Evolutionary conservation across 1,140 invertebrate species (phyloP), one percentile per base, ranked within the genome.

Genomic region (Capitella teleta): DNA sequence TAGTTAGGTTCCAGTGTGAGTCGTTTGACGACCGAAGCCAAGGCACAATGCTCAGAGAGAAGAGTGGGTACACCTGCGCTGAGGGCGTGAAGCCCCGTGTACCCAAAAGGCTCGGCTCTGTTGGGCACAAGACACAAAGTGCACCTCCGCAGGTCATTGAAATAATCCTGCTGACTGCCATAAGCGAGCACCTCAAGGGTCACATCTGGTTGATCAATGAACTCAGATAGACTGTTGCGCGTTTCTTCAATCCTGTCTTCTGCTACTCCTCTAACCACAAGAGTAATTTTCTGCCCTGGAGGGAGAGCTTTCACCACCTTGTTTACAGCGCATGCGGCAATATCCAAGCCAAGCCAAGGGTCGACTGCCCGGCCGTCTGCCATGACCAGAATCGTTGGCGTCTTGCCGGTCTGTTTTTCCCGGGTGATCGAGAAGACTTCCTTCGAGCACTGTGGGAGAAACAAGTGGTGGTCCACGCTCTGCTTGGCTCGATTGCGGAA

Each of bases 61-160:
- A 52, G 41, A 25, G 41, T 37, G 3, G 50, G 50, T 21, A 52
- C 46, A 4, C 50, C 50, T 4, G 50, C 42, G 50, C 50, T 46
- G 28, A 52, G 23, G 12, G 41, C 32, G 5, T 23, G 42, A 3
- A 45, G 50, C 16, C 41, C 50, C 19, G 19, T 21, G 42, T 28
- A 47, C 3, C 50, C 50, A 25, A 46, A 52, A 10, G 50, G 30
- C 42, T 52, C 50, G 42, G 25, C 28, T 19, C 50, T 28, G 12
- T 21, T 24, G 12, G 50, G 50, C 24, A 36, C 50, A 23, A 52
- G 24, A 24, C 49, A 51, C 24, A 51, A 41, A 14, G n/a, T 4
- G 40, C 28, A 30, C n/a, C 19, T 37, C 24, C 21, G 2, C 26
- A 28, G 26, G 25, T 47, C 45, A 19, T 10, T 28, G 18, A 19